Base-by-base conservation (phyloP, 2,797 vertebrate genomes). In the Bucorvus abyssinicus region DNA sequence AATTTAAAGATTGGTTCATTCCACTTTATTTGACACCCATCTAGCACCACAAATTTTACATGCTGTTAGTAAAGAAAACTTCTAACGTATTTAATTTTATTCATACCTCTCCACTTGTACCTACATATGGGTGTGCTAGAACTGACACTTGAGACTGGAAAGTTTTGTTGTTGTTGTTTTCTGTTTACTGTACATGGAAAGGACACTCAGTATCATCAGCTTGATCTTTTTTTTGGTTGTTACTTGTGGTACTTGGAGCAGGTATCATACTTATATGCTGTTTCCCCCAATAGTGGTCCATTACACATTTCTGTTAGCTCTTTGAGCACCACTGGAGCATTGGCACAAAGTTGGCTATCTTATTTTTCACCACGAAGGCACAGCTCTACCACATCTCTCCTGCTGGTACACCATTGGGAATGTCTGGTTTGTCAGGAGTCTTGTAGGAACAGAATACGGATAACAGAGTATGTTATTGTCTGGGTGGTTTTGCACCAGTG, bases 21-120 rank as follows among this genome's bases (percentile, higher is more conserved):
- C 78, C 59, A 55, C 60, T 32, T 84, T 80, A n/a, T 91, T 63
- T 64, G 74, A 64, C 78, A 90, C 59, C 67, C 32, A 6, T 88
- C 80, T 64, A 94, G 59, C n/a, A 27, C 63, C 67, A 95, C 59
- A 67, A 87, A 19, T 90, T 89, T 89, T 89, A 84, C 47, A 67
- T 84, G 75, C 67, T 89, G 40, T 27, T 84, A 57, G 49, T 82
- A 90, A 82, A 90, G 76, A 81, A 30, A 56, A 64, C 86, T 95
- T 93, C 36, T 90, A 3, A 95, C 70, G 63, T 94, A 49, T 82
- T 85, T 91, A 14, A 73, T 90, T 90, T 81, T 74, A 89, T 89
- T 95, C 34, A 45, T 92, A 40, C 49, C 22, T 92, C 64, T 94
- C 24, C 13, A 14, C 34, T 87, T 64, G 19, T 90, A 52, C 44